Percentiles rank a stretch among this genome's conserved stretches.
Conservation (phyloP, 2,888 invertebrate species). For the Harpagoxenus sublaevis region DNA sequence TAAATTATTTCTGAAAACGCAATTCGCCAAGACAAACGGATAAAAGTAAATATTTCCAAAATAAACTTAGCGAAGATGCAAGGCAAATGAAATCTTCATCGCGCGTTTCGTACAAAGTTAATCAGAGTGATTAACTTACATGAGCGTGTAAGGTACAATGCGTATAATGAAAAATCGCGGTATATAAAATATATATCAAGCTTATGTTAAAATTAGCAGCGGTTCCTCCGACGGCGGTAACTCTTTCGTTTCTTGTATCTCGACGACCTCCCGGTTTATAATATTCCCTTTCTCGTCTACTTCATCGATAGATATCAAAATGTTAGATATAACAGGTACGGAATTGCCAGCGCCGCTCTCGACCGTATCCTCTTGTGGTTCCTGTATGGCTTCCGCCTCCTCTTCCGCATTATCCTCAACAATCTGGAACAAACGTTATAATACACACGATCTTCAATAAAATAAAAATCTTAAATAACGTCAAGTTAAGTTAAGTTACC, state of each 20-base stretch:
- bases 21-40: neutral
- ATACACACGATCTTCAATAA: neutral
- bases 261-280: conserved; percentile 88
- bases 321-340: conserved; percentile 84
- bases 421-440: conserved; percentile 55
- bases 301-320: conserved; percentile 90
- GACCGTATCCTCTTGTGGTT: conserved; percentile 7
- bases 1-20: neutral
- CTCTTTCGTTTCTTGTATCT: conserved; percentile 87
- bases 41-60: conserved; percentile 1
- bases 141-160: neutral
- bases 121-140: neutral
- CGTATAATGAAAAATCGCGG: neutral
- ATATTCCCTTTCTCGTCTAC: conserved; percentile 90
- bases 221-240: conserved; percentile 81
- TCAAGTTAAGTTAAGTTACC: neutral
- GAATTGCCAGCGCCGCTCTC: conserved; percentile 66
- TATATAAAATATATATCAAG: conserved; percentile 6
- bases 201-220: conserved; percentile 81
- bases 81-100: neutral
- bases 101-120: neutral
- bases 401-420: conserved; percentile 56
- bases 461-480: neutral
- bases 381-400: neutral
- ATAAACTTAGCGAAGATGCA: neutral